Percentiles rank a stretch among this genome's conserved stretches.
phyloP scores from a whole-genome alignment of 1,140 invertebrate species.

The Lordiphosa stackelbergi region DNA sequence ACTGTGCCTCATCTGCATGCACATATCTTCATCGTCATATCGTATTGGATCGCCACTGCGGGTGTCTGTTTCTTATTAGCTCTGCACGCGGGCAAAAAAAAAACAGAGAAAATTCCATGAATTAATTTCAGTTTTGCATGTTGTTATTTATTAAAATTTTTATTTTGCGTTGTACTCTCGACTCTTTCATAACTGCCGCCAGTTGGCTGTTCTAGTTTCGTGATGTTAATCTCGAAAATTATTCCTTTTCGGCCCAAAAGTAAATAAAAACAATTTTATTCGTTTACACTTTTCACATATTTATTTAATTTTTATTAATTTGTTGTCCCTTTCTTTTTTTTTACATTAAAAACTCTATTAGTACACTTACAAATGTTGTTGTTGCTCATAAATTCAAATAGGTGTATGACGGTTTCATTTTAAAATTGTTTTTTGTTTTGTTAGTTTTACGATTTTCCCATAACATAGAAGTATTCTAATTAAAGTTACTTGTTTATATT shows the following conservation, averaged over 20 bases:
- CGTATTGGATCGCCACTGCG: slow-evolving; percentile 46
- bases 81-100: slow-evolving; percentile 55
- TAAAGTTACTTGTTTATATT: slow-evolving; percentile 19
- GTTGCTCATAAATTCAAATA: slow-evolving; percentile 61
- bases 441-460: slow-evolving; percentile 56
- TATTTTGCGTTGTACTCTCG: slow-evolving; percentile 38
- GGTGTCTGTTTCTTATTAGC: slow-evolving; percentile 74
- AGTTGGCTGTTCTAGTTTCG: slow-evolving; percentile 22
- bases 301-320: slow-evolving; percentile 55
- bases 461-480: slow-evolving; percentile 52
- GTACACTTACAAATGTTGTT: slow-evolving; percentile 52
- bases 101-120: slow-evolving; percentile 59
- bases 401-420: slow-evolving; percentile 28
- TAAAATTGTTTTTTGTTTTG: slow-evolving; percentile 16
- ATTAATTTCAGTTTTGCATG: slow-evolving; percentile 77
- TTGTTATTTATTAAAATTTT: slow-evolving; percentile 76
- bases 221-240: slow-evolving; percentile 41
- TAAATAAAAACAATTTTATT: background rate
- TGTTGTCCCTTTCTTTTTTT: slow-evolving; percentile 23
- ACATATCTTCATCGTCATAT: slow-evolving; percentile 62
- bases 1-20: slow-evolving; percentile 63
- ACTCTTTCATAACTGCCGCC: slow-evolving; percentile 61
- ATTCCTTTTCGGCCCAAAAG: background rate
- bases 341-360: slow-evolving; percentile 68
- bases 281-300: slow-evolving; percentile 28